These are phyloP conservation scores for Cheilinus undulatus DNA, from an alignment of 2,113 vertebrate species.

Conservation along the genomic window DNA sequence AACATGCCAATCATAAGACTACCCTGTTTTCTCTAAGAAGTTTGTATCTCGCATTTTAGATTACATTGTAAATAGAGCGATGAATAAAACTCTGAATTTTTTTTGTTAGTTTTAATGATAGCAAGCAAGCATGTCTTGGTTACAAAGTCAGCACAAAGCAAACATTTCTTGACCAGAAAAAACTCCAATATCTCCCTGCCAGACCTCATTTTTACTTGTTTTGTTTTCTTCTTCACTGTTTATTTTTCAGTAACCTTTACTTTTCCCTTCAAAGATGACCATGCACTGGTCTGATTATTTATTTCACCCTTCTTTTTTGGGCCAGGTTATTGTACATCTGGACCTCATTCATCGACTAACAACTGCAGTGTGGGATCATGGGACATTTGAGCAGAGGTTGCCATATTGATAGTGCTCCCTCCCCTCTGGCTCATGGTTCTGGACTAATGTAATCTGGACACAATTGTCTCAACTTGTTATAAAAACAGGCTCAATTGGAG, in stretches of 20 bases:
- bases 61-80: too few species aligned
- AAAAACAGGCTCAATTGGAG: constrained; percentile 52
- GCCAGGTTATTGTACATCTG: constrained; percentile 37
- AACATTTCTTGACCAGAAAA: constrained; percentile 18
- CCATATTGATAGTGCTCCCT: constrained; percentile 19
- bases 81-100: too few species aligned
- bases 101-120: constrained; percentile 1
- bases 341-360: constrained; percentile 31
- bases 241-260: constrained; percentile 27
- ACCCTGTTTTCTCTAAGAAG: neutral
- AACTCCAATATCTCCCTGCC: constrained; percentile 17
- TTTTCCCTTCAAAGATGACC: constrained; percentile 21
- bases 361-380: constrained; percentile 47
- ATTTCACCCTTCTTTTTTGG: constrained; percentile 25
- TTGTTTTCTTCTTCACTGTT: constrained; percentile 15
- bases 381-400: constrained; percentile 40
- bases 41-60: too few species aligned
- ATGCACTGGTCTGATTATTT: constrained; percentile 26
- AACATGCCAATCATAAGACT: neutral
- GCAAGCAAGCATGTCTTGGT: neutral
- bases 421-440: constrained; percentile 33
- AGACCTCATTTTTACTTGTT: constrained; percentile 1
- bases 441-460: constrained; percentile 58
- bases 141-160: neutral
- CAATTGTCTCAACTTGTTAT: constrained; percentile 40